Conservation (phyloP, 2,113 vertebrate species). For the Antechinus stuartii region DNA sequence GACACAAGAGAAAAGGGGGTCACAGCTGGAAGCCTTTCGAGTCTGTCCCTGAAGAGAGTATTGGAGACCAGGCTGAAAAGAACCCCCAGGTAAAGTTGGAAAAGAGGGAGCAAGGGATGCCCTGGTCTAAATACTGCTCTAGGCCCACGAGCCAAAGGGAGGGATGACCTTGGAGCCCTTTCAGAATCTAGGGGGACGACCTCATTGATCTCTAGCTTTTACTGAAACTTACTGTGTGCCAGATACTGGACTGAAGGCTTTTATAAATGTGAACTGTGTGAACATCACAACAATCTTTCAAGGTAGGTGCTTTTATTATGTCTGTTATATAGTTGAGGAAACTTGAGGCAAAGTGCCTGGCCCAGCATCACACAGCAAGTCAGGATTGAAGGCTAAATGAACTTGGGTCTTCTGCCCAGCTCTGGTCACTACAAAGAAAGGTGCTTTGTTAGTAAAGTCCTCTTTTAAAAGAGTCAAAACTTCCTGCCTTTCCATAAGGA, state of each 20-base stretch:
- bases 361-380: neutral
- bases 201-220: neutral
- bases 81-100: conserved; percentile 75
- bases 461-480: too few species aligned
- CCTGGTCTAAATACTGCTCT: neutral
- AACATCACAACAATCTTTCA: neutral
- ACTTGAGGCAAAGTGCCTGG: neutral
- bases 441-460: too few species aligned
- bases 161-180: neutral
- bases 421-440: neutral
- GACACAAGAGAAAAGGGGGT: conserved; percentile 23
- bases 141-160: rapidly evolving
- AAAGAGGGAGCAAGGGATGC: neutral
- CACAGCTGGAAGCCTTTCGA: neutral
- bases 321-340: neutral
- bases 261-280: neutral
- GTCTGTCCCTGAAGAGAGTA: conserved; percentile 43
- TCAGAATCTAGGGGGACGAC: neutral
- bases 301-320: neutral
- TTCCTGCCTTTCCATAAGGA: too few species aligned
- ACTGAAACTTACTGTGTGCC: neutral
- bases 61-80: conserved; percentile 2
- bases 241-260: neutral
- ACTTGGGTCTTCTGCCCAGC: neutral
- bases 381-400: neutral